A percentile compares a stretch with the other conserved stretches of the same genome.
phyloP scores from a whole-genome alignment of 2,113 vertebrate species.

The Tupaia chinensis region DNA sequence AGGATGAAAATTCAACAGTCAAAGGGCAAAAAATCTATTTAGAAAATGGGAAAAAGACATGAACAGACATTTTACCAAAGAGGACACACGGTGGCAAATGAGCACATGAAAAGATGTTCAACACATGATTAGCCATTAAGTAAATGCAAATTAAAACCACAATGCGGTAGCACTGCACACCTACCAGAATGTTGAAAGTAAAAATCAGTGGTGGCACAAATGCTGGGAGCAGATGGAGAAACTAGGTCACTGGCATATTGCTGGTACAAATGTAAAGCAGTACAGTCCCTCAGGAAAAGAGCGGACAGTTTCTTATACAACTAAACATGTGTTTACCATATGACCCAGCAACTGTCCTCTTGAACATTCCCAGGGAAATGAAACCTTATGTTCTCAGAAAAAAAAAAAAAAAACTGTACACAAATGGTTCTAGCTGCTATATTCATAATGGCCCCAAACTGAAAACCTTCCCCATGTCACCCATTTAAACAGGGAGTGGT shows the following conservation, averaged over 20 bases:
- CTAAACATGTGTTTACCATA: background rate
- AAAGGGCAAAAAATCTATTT: background rate
- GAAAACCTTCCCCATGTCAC: background rate
- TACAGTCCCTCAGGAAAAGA: background rate
- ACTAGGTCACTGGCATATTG: background rate
- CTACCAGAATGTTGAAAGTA: constrained; percentile 34
- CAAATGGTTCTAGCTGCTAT: background rate
- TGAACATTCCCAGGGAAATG: background rate
- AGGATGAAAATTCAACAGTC: background rate
- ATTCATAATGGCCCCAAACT: background rate
- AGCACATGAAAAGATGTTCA: background rate
- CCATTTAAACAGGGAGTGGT: background rate
- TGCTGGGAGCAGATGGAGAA: background rate
- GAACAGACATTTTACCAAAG: background rate
- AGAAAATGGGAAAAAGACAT: constrained; percentile 23
- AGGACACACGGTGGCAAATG: background rate
- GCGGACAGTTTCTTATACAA: constrained; percentile 27
- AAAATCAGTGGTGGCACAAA: background rate
- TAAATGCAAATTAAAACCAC: constrained; percentile 48
- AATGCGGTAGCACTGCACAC: background rate
- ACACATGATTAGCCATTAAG: background rate
- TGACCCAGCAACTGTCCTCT: background rate
- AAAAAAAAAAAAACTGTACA: background rate
- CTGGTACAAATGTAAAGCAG: background rate
- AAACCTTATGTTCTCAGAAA: background rate